phyloP scores from a whole-genome alignment of 2,113 vertebrate species.

The Psittacus erithacus region DNA sequence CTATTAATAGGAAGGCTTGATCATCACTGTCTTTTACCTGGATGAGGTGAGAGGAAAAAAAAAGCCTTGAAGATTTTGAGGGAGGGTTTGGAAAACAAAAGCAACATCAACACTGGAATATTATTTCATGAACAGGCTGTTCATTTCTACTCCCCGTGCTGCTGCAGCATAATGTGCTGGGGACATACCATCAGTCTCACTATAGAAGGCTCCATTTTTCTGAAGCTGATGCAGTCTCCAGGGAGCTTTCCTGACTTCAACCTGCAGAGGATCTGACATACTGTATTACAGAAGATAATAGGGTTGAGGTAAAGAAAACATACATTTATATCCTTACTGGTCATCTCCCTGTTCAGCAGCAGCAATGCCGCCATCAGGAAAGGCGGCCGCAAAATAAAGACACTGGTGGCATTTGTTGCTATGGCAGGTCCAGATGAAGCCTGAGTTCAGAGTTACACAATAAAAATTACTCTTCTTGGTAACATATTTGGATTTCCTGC shows the following conservation, averaged over 20 bases:
- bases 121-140: not conserved
- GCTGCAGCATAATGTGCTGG: not conserved
- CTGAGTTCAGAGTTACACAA: accelerated
- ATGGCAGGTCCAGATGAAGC: not conserved
- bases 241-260: not conserved
- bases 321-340: not conserved
- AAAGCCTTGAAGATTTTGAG: not conserved
- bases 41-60: not conserved
- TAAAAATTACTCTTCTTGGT: not conserved
- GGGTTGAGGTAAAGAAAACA: not conserved
- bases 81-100: not conserved
- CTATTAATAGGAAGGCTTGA: not conserved
- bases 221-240: not conserved
- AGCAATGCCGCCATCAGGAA: not conserved
- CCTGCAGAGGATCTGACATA: not conserved
- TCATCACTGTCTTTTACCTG: not conserved
- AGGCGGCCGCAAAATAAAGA: not conserved
- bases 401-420: not conserved
- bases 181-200: not conserved
- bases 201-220: not conserved
- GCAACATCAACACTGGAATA: not conserved
- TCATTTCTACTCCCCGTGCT: not conserved
- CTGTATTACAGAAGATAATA: not conserved
- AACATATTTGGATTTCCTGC: not conserved
- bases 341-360: not conserved